These are phyloP conservation scores for Drosophila melanogaster DNA, from an alignment of 1,140 invertebrate species.

Conservation along the genomic window Release_6_plus_ISO1_MT NT_033779.5:16895501-16896000, in stretches of 20 bases:
- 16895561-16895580: conserved; percentile 79
- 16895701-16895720: conserved; percentile 76
- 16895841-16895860: too few species aligned
- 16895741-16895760: conserved; percentile 89
- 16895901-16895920: conserved; percentile 85
- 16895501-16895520: conserved; percentile 71
- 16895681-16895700: conserved; percentile 73
- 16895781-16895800: conserved; percentile 92
- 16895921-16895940: conserved; percentile 84
- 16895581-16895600: conserved; percentile 78
- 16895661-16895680: conserved; percentile 88
- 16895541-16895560: conserved; percentile 63
- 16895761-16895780: conserved; percentile 86
- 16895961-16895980: conserved; percentile 54
- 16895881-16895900: conserved; percentile 73
- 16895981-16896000: conserved; percentile 84
- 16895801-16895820: conserved; percentile 87
- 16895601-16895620: conserved; percentile 75
- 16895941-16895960: conserved; percentile 76
- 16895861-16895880: neutral
- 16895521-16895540: conserved; percentile 57
- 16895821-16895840: conserved; percentile 63
- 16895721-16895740: conserved; percentile 84
- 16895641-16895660: conserved; percentile 92
- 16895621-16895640: conserved; percentile 83